Evolutionary conservation across 2,797 vertebrate genomes (phyloP).

Genomic region (Hyperoplus lanceolatus): DNA sequence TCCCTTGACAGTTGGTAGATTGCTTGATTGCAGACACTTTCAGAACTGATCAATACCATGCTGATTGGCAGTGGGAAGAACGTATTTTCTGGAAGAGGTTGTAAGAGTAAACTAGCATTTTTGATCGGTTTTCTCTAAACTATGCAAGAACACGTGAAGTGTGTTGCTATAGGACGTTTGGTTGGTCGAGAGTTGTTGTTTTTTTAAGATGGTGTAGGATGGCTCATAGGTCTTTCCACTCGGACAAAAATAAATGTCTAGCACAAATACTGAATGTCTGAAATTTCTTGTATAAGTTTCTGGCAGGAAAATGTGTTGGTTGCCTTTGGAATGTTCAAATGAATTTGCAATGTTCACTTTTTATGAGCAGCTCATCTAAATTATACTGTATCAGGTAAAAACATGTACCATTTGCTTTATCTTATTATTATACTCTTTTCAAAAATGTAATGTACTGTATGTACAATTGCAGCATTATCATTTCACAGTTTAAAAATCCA

Average conservation of each 20-base stretch:
- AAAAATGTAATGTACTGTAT: background rate
- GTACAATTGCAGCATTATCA: background rate
- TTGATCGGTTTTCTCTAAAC: conserved; percentile 18
- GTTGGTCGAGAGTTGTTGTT: background rate
- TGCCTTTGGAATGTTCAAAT: no score
- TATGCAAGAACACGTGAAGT: background rate
- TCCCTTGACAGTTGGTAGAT: conserved; percentile 57
- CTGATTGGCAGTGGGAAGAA: conserved; percentile 40
- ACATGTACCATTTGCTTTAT: no score
- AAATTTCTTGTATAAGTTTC: conserved; percentile 4
- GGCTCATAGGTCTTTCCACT: background rate
- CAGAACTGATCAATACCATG: conserved; percentile 45
- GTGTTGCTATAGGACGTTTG: background rate
- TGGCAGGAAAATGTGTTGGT: background rate
- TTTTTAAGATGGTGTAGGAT: background rate
- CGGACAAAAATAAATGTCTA: conserved; percentile 16
- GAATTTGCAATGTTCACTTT: no score
- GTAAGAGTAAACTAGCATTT: conserved; percentile 3
- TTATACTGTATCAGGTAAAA: no score
- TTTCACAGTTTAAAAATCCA: background rate
- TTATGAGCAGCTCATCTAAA: no score
- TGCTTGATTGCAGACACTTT: conserved; percentile 52
- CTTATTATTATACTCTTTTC: background rate
- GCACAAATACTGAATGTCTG: conserved; percentile 9
- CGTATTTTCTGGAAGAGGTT: conserved; percentile 15